Base-by-base conservation (phyloP, 2,797 vertebrate genomes). In the Artibeus lituratus region DNA sequence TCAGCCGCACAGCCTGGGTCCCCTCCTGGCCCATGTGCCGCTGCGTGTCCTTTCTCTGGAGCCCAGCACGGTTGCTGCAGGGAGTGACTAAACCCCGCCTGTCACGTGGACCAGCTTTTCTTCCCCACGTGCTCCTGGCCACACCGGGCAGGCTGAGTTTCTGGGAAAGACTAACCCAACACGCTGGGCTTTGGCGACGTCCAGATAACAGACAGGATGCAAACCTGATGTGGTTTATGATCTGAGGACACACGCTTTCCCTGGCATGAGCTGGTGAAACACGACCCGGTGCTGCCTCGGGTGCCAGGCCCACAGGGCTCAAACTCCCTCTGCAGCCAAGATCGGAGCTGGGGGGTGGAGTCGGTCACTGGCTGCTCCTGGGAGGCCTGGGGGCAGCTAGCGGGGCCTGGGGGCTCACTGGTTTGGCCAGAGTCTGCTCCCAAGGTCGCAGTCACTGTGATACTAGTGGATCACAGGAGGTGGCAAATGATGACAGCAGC, bases 381-480 rank as follows among this genome's bases (percentile, higher is more conserved):
- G 18, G 35, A 67, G 26, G 47, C 57, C 39, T 39, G 37, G 37
- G 37, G 80, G 15, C 35, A 29, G 26, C 21, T 26, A 57, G 90
- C 35, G 65, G 53, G 3, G 73, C 37, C 39, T 22, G n/a, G 59
- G 35, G 51, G 29, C 29, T 94, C 69, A 22, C 32, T 47, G 72
- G 42, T 81, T 72, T 26, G 37, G 85, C 77, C 47, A 49, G 96
- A 80, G 24, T 32, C n/a, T 10, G 84, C 76, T 87, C 76, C 87
- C 80, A 14, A 90, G 91, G 92, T 87, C 53, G 16, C 57, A 8
- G 49, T 21, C 26, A 3, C 84, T 3, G 12, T 0, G 53, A 42
- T 93, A 76, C 29, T n/a, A 12, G 57, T 12, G 57, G 57, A 24
- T 29, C 24, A 3, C 22, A 21, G 65, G 18, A 39, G 7, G 19